Conservation (phyloP, 2,113 vertebrate genomes). For the Tringa solitaria region DNA sequence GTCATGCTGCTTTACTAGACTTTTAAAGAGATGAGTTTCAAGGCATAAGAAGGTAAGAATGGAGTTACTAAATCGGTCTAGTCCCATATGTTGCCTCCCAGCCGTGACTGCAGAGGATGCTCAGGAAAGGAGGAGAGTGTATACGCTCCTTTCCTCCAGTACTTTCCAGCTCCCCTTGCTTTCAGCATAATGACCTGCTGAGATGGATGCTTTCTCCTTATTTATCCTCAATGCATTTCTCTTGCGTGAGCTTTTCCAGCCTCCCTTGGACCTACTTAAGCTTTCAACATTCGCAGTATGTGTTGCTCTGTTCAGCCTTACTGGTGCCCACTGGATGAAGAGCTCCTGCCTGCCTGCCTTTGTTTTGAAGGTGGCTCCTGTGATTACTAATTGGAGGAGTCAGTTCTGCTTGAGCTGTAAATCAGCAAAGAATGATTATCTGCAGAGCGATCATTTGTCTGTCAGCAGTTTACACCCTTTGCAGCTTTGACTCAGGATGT, state of each 20-base stretch:
- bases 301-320: neutral
- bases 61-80: accelerated
- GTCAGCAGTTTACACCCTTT: neutral
- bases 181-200: neutral
- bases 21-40: neutral
- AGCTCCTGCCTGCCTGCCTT: neutral
- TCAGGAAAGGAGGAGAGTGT: neutral
- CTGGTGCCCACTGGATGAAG: neutral
- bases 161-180: neutral
- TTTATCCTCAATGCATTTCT: neutral
- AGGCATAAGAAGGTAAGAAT: neutral
- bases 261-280: neutral
- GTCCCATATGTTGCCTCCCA: neutral
- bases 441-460: neutral
- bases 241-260: neutral
- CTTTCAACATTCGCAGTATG: neutral
- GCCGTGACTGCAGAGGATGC: neutral
- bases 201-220: neutral
- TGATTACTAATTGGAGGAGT: neutral
- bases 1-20: neutral
- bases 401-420: neutral
- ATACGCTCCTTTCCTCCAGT: neutral
- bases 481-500: neutral
- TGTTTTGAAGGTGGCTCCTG: neutral
- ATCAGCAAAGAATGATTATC: neutral